Conservation (phyloP, 2,113 vertebrate species). For the Puffinus mauretanicus region DNA sequence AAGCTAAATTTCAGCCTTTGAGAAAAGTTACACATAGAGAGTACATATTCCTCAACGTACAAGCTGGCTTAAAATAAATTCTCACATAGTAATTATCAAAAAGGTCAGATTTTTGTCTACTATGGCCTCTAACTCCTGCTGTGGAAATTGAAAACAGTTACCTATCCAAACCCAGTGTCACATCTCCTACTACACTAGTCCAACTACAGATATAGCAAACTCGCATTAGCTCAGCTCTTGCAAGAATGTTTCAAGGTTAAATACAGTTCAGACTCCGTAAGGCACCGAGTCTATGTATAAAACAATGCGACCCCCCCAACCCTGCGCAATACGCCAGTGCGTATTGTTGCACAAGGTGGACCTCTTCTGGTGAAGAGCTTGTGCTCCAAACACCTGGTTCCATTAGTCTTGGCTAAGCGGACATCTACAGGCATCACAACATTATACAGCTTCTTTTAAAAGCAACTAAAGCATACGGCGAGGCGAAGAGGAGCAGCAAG, state of each 20-base stretch:
- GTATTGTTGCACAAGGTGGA: constrained; percentile 38
- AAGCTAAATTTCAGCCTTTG: background rate
- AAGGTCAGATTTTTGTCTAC: background rate
- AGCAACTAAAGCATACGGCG: background rate
- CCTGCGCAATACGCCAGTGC: background rate
- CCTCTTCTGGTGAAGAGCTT: constrained; percentile 38
- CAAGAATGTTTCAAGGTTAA: background rate
- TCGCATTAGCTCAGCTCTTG: background rate
- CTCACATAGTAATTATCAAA: background rate
- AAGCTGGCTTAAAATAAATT: background rate
- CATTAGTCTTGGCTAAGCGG: background rate
- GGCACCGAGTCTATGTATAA: rapidly evolving
- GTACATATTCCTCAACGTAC: background rate
- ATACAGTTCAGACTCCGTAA: rapidly evolving
- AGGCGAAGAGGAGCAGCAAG: background rate
- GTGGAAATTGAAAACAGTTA: background rate
- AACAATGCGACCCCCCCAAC: background rate
- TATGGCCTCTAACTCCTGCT: background rate
- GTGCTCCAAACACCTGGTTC: constrained; percentile 22
- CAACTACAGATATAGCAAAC: background rate
- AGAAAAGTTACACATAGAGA: background rate
- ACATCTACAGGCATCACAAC: background rate
- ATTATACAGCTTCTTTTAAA: background rate
- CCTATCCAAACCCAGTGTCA: background rate
- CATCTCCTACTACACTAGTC: background rate